phyloP scores from a whole-genome alignment of 1,140 invertebrate genomes.

The Periplaneta americana region DNA sequence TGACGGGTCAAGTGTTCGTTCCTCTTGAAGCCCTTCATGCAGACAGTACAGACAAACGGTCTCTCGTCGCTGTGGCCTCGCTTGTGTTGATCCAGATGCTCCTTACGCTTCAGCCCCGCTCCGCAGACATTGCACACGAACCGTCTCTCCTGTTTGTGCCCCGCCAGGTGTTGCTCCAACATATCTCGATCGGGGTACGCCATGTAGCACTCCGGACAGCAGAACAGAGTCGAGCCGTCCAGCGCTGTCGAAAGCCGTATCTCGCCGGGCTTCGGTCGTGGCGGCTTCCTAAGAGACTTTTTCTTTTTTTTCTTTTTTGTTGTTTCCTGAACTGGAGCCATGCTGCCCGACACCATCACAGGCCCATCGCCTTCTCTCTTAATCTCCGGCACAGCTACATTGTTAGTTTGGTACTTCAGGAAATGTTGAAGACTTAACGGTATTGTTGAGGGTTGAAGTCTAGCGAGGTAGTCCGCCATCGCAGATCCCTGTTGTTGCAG shows the following conservation, averaged over 20 bases:
- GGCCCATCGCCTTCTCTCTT: not conserved
- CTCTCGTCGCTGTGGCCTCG: constrained; percentile 47
- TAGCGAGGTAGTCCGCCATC: constrained; percentile 2
- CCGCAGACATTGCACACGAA: constrained; percentile 49
- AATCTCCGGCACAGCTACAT: not conserved
- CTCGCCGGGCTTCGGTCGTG: constrained; percentile 6
- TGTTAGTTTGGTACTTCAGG: constrained; percentile 2
- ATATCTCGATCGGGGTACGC: constrained; percentile 37
- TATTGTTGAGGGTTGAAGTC: not conserved
- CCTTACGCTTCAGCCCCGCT: constrained; percentile 43
- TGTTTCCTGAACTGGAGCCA: not conserved
- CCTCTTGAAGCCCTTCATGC: constrained; percentile 45
- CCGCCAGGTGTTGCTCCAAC: constrained; percentile 38
- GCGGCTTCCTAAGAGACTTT: not conserved
- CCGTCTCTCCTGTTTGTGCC: constrained; percentile 36
- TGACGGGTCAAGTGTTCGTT: constrained; percentile 28
- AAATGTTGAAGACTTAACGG: not conserved
- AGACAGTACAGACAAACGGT: constrained; percentile 45
- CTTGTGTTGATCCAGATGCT: constrained; percentile 45
- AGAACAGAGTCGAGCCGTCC: constrained; percentile 34
- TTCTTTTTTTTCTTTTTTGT: constrained; percentile 9
- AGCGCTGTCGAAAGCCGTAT: constrained; percentile 5
- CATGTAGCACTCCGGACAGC: constrained; percentile 42
- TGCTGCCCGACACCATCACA: not conserved
- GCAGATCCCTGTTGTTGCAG: constrained; percentile 2